A percentile compares a stretch with the other conserved stretches of the same genome.
phyloP scores from a whole-genome alignment of 2,797 vertebrate genomes.

The Serranus cabrilla region DNA sequence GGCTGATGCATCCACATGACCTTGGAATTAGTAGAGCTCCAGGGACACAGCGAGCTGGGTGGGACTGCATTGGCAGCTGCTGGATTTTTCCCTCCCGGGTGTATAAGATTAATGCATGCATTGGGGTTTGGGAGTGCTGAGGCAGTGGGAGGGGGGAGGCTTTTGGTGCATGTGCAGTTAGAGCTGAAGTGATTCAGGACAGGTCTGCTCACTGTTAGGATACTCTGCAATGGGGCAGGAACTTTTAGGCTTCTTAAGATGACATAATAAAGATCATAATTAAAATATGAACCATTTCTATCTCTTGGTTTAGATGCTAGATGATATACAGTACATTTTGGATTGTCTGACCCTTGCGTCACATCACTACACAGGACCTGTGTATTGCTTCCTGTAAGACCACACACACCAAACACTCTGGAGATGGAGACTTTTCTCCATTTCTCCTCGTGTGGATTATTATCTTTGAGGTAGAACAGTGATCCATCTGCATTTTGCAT shows the following conservation, averaged over 20 bases:
- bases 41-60: conserved; percentile 82
- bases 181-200: conserved; percentile 47
- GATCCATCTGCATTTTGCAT: conserved; percentile 8
- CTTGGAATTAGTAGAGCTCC: conserved; percentile 87
- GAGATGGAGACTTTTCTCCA: conserved; percentile 25
- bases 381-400: conserved; percentile 44
- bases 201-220: conserved; percentile 41
- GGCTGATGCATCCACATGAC: conserved; percentile 75
- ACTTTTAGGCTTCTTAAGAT: conserved; percentile 2
- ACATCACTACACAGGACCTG: conserved; percentile 37
- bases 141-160: conserved; percentile 36
- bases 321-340: conserved; percentile 18
- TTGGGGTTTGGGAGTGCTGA: conserved; percentile 59
- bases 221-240: conserved; percentile 14
- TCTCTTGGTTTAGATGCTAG: neutral
- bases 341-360: conserved; percentile 35
- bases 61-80: conserved; percentile 84
- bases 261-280: conserved; percentile 18
- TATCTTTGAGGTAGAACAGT: conserved; percentile 28
- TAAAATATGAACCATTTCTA: neutral
- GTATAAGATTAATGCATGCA: conserved; percentile 79
- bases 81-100: conserved; percentile 78
- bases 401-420: conserved; percentile 61
- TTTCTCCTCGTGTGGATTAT: conserved; percentile 30
- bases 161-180: conserved; percentile 38